Evolutionary conservation across 2,888 invertebrate genomes (phyloP), one percentile per base, ranked within the genome.

Genomic region (Leptinotarsa rubiginosa): DNA sequence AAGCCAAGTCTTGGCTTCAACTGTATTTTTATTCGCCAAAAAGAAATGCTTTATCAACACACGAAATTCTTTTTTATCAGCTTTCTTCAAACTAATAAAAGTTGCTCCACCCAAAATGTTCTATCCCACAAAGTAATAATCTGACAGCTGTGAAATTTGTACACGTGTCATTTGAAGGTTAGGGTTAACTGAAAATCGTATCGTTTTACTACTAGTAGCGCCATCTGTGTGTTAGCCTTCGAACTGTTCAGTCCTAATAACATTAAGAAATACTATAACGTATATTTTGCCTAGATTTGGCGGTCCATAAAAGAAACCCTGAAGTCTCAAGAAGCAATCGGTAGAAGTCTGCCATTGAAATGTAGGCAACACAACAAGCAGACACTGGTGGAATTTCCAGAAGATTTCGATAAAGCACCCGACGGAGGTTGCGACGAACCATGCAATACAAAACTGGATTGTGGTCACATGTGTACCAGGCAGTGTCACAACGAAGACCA

Each of bases 391-490:
- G 20, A 56, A 18, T 56, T 18, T 25, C 77, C 83, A 1, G 81
- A 83, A 25, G 90, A 91, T 79, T 91, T 91, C 81, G 73, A 84
- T 12, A 86, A 88, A 20, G 88, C 90, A 13, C 88, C 90, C 0
- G 90, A 91, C 86, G 92, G 92, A 5, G 93, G 93, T 0, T 94
- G 94, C 82, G 47, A 50, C 25, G 76, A 82, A 64, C 85, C 85
- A 16, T 94, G 94, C 83, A 87, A 88, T 31, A 69, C 49, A 50
- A 13, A 56, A 13, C 77, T 80, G 76, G 62, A 50, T 0, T 94
- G 94, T 84, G 92, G 91, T 0, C 94, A 94, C 84, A 81, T 78
- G 3, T 94, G 94, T 84, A 84, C 84, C 0, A 86, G 87, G 49
- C 81, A 89, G 16, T 94, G 94, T 82, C 94, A 94, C 81, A 86